Percentiles rank a stretch among this genome's conserved stretches.
These are phyloP conservation scores for Ctena decussata DNA, from an alignment of 2,888 invertebrate species.

Conservation along the genomic window DNA sequence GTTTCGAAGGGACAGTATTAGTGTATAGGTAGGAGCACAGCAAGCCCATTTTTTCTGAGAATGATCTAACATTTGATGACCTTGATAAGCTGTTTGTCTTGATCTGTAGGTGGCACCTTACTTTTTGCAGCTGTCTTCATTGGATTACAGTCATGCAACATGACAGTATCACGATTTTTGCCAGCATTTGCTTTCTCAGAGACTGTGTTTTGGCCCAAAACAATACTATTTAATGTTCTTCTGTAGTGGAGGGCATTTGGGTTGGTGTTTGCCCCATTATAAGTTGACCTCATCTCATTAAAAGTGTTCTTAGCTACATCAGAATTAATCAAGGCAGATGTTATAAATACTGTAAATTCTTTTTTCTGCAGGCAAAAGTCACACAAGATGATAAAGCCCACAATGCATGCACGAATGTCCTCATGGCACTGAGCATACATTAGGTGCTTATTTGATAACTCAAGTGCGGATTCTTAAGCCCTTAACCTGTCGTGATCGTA, in stretches of 20 bases:
- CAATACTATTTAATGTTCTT: constrained; percentile 47
- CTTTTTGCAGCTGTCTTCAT: not conserved
- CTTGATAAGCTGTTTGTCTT: constrained; percentile 5
- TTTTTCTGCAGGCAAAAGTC: not conserved
- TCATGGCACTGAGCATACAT: constrained; percentile 56
- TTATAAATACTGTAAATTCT: constrained; percentile 19
- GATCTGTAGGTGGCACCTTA: not conserved
- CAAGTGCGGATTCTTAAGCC: not conserved
- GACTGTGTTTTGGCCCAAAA: constrained; percentile 46
- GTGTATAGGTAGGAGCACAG: too few relatives aligned
- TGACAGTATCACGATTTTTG: constrained; percentile 30
- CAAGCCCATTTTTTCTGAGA: too few relatives aligned
- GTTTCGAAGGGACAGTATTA: too few relatives aligned
- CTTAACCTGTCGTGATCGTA: constrained; percentile 29
- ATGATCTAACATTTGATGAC: constrained; percentile 18
- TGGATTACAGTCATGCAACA: constrained; percentile 18
- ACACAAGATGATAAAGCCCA: constrained; percentile 57
- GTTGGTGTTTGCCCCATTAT: constrained; percentile 61
- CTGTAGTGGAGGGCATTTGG: constrained; percentile 56
- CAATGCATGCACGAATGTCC: constrained; percentile 49
- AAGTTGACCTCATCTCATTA: constrained; percentile 55
- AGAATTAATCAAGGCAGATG: constrained; percentile 57
- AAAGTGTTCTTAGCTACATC: constrained; percentile 61
- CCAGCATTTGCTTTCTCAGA: constrained; percentile 62
- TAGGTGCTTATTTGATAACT: constrained; percentile 17